Evolutionary conservation across 2,888 invertebrate genomes (phyloP).

Genomic region (Synanthedon tipuliformis): DNA sequence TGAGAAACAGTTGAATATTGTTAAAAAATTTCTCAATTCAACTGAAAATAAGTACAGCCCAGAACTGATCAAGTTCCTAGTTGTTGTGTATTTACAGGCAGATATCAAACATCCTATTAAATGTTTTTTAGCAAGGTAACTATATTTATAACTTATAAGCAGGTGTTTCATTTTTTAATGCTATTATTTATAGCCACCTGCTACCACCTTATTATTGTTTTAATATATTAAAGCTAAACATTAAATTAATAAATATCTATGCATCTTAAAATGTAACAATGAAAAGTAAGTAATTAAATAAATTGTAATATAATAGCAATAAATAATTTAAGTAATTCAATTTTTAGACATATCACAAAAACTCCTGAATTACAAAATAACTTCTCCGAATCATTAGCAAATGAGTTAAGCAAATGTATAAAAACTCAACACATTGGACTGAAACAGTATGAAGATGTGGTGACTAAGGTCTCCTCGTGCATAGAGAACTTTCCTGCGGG

Average conservation of each 20-base stretch:
- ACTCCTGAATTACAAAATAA: slow-evolving; percentile 22
- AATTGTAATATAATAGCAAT: too few species aligned
- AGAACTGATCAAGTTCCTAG: slow-evolving; percentile 28
- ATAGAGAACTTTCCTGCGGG: slow-evolving; percentile 49
- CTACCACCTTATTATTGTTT: too few species aligned
- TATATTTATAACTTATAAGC: too few species aligned
- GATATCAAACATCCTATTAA: slow-evolving; percentile 53
- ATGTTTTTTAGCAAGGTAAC: slow-evolving; percentile 44
- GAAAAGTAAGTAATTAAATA: too few species aligned
- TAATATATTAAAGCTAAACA: too few species aligned
- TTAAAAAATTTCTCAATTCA: too few species aligned
- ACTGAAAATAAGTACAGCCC: slow-evolving; percentile 6
- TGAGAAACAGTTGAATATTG: too few species aligned
- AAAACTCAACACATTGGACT: slow-evolving; percentile 6
- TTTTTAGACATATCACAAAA: slow-evolving; percentile 39
- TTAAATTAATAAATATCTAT: too few species aligned
- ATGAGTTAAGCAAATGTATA: slow-evolving; percentile 17
- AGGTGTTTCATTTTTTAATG: too few species aligned
- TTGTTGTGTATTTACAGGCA: slow-evolving; percentile 33
- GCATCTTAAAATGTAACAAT: too few species aligned
- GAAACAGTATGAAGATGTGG: slow-evolving; percentile 18
- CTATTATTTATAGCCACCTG: too few species aligned
- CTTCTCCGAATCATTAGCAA: slow-evolving; percentile 26
- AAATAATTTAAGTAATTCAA: too few species aligned
- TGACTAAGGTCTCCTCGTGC: slow-evolving; percentile 32